phyloP scores from a whole-genome alignment of 1,140 invertebrate species.

The Scaptomyza pallida region DNA sequence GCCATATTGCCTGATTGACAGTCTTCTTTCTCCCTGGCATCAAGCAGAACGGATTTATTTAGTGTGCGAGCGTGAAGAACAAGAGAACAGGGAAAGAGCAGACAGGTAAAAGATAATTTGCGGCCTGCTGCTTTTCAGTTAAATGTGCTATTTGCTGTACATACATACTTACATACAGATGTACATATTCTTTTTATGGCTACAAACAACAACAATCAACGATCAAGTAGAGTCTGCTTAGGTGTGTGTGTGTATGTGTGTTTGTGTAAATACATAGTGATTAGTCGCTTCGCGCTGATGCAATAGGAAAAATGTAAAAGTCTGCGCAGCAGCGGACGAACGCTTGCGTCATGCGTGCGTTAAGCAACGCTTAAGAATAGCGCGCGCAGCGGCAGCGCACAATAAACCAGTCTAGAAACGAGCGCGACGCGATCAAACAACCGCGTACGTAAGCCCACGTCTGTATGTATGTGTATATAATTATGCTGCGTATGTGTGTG shows the following conservation, averaged over 20 bases:
- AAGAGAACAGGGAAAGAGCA: conserved; percentile 15
- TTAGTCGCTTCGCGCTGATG: conserved; percentile 56
- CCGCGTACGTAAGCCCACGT: background rate
- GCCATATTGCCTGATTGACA: conserved; percentile 2
- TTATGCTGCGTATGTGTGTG: conserved; percentile 24
- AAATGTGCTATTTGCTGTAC: conserved; percentile 35
- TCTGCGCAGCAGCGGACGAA: conserved; percentile 45
- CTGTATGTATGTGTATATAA: conserved; percentile 9
- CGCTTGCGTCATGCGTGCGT: conserved; percentile 76
- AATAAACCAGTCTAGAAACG: conserved; percentile 78
- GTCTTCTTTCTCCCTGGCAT: no score
- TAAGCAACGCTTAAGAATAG: conserved; percentile 56
- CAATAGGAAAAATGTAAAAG: conserved; percentile 76
- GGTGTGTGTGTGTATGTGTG: background rate
- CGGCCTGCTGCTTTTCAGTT: conserved; percentile 32
- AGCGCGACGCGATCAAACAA: conserved; percentile 44
- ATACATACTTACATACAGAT: conserved; percentile 27
- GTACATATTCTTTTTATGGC: conserved; percentile 46
- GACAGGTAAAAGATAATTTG: conserved; percentile 31
- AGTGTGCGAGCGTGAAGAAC: background rate
- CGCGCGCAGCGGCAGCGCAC: conserved; percentile 41
- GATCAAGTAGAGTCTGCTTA: conserved; percentile 37
- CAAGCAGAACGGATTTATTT: background rate
- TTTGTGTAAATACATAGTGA: background rate
- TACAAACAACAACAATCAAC: conserved; percentile 52